A percentile compares a stretch with the other conserved stretches of the same genome.
Conservation (phyloP, 2,888 invertebrate genomes). For the Polylopha cassiicola region DNA sequence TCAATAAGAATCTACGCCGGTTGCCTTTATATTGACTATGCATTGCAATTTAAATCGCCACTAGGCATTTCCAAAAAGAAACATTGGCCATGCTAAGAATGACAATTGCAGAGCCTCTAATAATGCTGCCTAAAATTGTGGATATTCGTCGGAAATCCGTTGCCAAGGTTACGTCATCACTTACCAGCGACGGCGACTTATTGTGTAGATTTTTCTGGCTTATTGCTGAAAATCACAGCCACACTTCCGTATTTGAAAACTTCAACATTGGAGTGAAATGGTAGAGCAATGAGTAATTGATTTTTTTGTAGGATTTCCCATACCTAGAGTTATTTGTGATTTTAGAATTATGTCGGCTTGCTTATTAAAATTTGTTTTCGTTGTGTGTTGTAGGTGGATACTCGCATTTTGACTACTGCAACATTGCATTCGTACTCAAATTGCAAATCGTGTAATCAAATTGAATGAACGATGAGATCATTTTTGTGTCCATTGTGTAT, state of each 20-base stretch:
- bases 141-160: conserved; percentile 6
- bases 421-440: conserved; percentile 25
- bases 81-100: too few species aligned
- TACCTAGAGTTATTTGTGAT: not conserved
- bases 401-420: too few species aligned
- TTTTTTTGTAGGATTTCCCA: not conserved
- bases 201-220: conserved; percentile 54
- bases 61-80: too few species aligned
- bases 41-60: too few species aligned
- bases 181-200: conserved; percentile 36
- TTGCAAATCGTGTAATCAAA: conserved; percentile 19
- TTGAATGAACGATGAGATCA: conserved; percentile 51
- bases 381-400: too few species aligned
- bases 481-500: conserved; percentile 29
- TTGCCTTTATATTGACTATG: too few species aligned
- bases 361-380: too few species aligned
- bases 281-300: conserved; percentile 1
- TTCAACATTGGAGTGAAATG: conserved; percentile 30
- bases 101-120: too few species aligned
- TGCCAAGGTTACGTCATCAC: conserved; percentile 19
- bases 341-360: too few species aligned
- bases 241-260: conserved; percentile 45
- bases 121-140: too few species aligned
- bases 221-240: conserved; percentile 51
- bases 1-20: too few species aligned